A percentile compares a stretch with the other conserved stretches of the same genome.
These are phyloP conservation scores for Ptilodon capucinus DNA, from an alignment of 2,888 invertebrate genomes.

Conservation along the genomic window DNA sequence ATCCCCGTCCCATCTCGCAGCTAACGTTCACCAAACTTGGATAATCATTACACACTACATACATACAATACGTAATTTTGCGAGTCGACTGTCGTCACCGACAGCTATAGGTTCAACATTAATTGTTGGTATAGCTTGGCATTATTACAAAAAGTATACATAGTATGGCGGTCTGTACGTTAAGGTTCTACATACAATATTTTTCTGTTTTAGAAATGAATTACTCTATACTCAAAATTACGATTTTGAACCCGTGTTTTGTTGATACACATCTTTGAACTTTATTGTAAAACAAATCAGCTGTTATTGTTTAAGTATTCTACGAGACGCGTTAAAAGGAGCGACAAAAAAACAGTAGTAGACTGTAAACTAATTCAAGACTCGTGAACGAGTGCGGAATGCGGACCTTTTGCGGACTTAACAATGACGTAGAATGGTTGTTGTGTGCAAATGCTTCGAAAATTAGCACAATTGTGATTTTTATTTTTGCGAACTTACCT, in stretches of 20 bases:
- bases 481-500: too few relatives aligned
- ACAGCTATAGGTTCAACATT: too few relatives aligned
- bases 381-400: constrained; percentile 23
- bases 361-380: constrained; percentile 19
- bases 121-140: too few relatives aligned
- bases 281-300: constrained; percentile 8
- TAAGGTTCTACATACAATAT: too few relatives aligned
- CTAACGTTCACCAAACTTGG: constrained; percentile 34
- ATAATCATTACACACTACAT: constrained; percentile 6
- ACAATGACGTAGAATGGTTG: constrained; percentile 2
- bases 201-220: too few relatives aligned
- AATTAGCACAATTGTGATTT: background rate
- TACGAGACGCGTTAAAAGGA: constrained; percentile 7
- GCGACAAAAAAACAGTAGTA: constrained; percentile 10
- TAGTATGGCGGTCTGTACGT: too few relatives aligned
- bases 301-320: constrained; percentile 6
- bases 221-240: too few relatives aligned
- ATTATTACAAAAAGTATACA: background rate
- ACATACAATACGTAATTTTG: constrained; percentile 12
- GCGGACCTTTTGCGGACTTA: constrained; percentile 22
- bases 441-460: background rate
- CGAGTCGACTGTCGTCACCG: too few relatives aligned
- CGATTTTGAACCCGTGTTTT: too few relatives aligned
- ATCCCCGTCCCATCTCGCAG: constrained; percentile 48
- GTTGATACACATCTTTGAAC: too few relatives aligned